Evolutionary conservation across 2,888 invertebrate genomes (phyloP), one percentile per base, ranked within the genome.

Genomic region (Heliothis peltigera): DNA sequence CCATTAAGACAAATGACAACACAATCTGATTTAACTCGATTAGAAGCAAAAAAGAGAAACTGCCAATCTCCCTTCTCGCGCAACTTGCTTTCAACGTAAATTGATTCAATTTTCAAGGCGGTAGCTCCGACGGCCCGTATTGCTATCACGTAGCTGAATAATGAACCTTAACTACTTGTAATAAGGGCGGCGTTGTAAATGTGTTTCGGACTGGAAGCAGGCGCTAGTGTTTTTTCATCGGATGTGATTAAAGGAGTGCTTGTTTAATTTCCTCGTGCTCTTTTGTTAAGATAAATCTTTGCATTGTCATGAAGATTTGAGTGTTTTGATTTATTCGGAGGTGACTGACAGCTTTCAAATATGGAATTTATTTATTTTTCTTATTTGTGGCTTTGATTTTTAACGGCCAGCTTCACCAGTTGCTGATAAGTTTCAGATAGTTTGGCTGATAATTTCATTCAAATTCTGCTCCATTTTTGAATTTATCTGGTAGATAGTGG

Each of bases 51-150:
- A 85, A 86, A 86, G 86, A 82, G 82, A 84, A 86, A 82, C 83
- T 85, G 83, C 79, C 86, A 88, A 87, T 87, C 81, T 82, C 70
- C 77, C 81, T 77, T 65, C 74, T 65, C 75, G 77, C 77, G 81
- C 84, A 83, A 89, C 88, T 89, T 84, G 83, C 87, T 85, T 80
- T 86, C 84, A 86, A 84, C 82, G 84, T 81, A 87, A 89, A 89
- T 87, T 89, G 89, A 88, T 88, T 88, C 82, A 84, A 87, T 89
- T 89, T 84, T 82, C 81, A 75, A 77, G 82, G 76, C 82, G 76
- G 76, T 70, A 65, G 76, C 75, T 75, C 58, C 52, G 67, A 71
- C 55, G 57, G 60, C 44, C 39, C 43, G 55, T 61, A 49, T 52
- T 63, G 43, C 51, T 49, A 55, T 55, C 64, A 74, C 68, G 70